Percentiles rank a stretch among this genome's conserved stretches.
Evolutionary conservation across 1,140 invertebrate genomes (phyloP).

Genomic region (Penaeus chinensis): DNA sequence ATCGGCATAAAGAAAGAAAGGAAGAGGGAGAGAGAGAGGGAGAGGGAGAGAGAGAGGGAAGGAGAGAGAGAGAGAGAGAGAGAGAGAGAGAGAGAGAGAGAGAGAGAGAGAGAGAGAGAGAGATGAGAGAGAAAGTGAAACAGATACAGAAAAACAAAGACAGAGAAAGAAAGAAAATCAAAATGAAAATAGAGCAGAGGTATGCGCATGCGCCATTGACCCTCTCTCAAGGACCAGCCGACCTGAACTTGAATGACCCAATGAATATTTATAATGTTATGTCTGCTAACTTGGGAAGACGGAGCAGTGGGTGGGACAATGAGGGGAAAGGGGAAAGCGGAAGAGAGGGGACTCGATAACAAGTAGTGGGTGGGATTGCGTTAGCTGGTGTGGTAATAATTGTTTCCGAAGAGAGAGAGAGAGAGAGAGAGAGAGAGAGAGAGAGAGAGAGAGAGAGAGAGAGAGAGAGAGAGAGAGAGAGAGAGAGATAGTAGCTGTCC

Average conservation of each 20-base stretch:
- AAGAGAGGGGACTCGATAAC: too few species aligned
- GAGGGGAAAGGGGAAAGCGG: background rate
- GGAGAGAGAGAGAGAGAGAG: background rate
- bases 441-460: slow-evolving; percentile 3
- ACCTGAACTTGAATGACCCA: too few species aligned
- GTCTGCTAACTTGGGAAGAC: too few species aligned
- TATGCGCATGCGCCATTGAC: too few species aligned
- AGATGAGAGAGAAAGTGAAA: background rate
- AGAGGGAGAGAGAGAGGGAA: background rate
- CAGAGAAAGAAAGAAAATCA: background rate
- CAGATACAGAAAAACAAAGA: background rate
- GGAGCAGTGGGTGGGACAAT: too few species aligned
- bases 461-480: background rate
- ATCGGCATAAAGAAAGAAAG: too few species aligned
- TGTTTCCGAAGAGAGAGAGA: background rate
- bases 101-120: background rate
- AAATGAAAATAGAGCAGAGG: too few species aligned
- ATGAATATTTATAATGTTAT: too few species aligned
- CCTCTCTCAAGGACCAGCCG: too few species aligned
- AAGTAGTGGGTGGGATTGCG: background rate
- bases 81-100: background rate
- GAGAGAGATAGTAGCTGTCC: background rate
- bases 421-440: slow-evolving; percentile 11
- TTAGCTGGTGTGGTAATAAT: background rate
- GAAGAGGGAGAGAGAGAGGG: background rate